phyloP scores from a whole-genome alignment of 2,888 invertebrate genomes.

The Archaeoteleia sp. region DNA sequence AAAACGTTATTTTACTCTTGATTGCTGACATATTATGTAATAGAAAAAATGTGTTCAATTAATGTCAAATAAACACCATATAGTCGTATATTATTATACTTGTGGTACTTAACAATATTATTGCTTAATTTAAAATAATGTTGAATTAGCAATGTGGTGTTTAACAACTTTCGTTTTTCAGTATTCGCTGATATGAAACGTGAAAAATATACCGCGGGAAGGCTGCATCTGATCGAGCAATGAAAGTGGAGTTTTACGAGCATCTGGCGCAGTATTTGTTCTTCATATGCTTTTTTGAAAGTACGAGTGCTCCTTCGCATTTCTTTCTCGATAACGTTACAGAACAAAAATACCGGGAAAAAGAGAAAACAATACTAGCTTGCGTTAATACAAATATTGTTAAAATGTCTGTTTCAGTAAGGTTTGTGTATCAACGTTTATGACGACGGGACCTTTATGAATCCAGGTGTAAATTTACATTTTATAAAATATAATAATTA shows the following conservation, averaged over 20 bases:
- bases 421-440: constrained; percentile 12
- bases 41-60: too few species aligned
- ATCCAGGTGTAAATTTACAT: constrained; percentile 3
- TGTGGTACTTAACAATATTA: too few species aligned
- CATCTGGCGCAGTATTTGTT: constrained; percentile 49
- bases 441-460: too few species aligned
- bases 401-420: constrained; percentile 9
- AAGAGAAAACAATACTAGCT: constrained; percentile 26
- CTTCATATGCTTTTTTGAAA: constrained; percentile 52
- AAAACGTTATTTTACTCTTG: too few species aligned
- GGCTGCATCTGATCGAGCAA: constrained; percentile 48
- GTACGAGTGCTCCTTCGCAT: constrained; percentile 46
- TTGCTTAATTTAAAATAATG: constrained; percentile 14
- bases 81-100: too few species aligned
- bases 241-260: constrained; percentile 50
- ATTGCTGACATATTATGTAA: too few species aligned
- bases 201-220: constrained; percentile 29
- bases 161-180: constrained; percentile 19
- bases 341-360: constrained; percentile 31
- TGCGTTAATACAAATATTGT: constrained; percentile 39
- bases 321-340: constrained; percentile 48
- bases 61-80: too few species aligned
- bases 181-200: constrained; percentile 27
- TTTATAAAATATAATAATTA: neutral
- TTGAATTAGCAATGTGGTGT: constrained; percentile 21